Percentiles rank a stretch among this genome's conserved stretches.
Conservation (phyloP, 1,140 invertebrate species). For the Micrasema longulum region DNA sequence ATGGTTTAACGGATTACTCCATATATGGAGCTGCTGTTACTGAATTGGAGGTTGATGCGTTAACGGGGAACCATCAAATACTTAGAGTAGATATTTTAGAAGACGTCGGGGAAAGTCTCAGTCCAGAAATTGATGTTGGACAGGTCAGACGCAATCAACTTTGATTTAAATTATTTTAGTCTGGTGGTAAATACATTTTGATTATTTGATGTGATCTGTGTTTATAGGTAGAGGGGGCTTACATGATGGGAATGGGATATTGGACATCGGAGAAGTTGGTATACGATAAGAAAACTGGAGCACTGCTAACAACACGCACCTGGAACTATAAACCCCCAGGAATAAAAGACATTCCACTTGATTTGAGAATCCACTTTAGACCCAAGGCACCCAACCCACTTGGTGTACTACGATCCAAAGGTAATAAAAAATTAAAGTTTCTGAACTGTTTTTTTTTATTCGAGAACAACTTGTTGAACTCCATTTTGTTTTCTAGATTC, state of each 20-base stretch:
- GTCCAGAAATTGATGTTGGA: constrained; percentile 84
- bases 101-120: constrained; percentile 81
- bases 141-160: constrained; percentile 72
- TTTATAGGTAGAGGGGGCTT: constrained; percentile 79
- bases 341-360: constrained; percentile 77
- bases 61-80: constrained; percentile 79
- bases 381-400: constrained; percentile 73
- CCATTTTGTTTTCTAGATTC: no score
- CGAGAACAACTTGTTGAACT: no score
- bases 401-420: constrained; percentile 79
- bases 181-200: not conserved
- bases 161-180: not conserved
- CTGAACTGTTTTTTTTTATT: no score
- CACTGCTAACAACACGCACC: constrained; percentile 74
- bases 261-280: constrained; percentile 76
- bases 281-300: constrained; percentile 71
- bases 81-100: constrained; percentile 80
- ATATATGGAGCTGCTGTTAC: constrained; percentile 73
- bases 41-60: constrained; percentile 81
- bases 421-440: no score
- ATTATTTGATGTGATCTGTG: no score
- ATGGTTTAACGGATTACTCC: constrained; percentile 70
- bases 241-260: constrained; percentile 82
- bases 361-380: constrained; percentile 76
- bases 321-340: constrained; percentile 83